Evolutionary conservation across 2,113 vertebrate species (phyloP).

Genomic region (Oncorhynchus nerka): DNA sequence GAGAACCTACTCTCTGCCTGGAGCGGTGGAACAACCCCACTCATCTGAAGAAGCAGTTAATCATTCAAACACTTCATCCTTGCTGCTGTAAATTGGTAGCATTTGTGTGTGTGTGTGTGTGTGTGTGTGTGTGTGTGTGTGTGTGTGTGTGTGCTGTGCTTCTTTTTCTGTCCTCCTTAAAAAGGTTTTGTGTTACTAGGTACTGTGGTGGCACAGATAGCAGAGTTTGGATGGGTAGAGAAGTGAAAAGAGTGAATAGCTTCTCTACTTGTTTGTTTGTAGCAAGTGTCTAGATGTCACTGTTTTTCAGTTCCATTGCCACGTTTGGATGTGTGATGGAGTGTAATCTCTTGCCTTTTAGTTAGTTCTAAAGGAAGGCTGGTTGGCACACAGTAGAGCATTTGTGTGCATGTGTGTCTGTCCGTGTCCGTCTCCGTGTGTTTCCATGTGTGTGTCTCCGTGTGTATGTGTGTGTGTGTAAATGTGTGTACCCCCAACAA

Average conservation of each 20-base stretch:
- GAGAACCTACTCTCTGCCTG: constrained; percentile 23
- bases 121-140: background rate
- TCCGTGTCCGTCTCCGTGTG: background rate
- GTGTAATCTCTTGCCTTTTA: background rate
- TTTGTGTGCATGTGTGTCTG: constrained; percentile 2
- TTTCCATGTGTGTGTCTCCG: background rate
- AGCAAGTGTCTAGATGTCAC: too few relatives aligned
- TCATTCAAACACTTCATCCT: constrained; percentile 39
- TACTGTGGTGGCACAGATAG: background rate
- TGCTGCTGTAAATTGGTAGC: background rate
- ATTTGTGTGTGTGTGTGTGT: too few relatives aligned
- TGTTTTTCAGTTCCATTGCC: too few relatives aligned
- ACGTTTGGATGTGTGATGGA: too few relatives aligned
- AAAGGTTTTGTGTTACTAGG: background rate
- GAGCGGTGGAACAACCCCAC: constrained; percentile 21
- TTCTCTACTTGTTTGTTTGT: too few relatives aligned
- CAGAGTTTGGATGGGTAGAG: background rate
- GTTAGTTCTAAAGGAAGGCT: background rate
- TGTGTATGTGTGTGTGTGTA: too few relatives aligned
- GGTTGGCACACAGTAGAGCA: background rate
- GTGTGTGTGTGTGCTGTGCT: background rate
- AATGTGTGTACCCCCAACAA: too few relatives aligned
- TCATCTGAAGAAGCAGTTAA: constrained; percentile 31
- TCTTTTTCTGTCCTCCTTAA: background rate
- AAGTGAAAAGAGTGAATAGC: too few relatives aligned